These are phyloP conservation scores for Galaxea fascicularis DNA, from an alignment of 92 coral and sea anemone genomes.

Conservation along the genomic window DNA sequence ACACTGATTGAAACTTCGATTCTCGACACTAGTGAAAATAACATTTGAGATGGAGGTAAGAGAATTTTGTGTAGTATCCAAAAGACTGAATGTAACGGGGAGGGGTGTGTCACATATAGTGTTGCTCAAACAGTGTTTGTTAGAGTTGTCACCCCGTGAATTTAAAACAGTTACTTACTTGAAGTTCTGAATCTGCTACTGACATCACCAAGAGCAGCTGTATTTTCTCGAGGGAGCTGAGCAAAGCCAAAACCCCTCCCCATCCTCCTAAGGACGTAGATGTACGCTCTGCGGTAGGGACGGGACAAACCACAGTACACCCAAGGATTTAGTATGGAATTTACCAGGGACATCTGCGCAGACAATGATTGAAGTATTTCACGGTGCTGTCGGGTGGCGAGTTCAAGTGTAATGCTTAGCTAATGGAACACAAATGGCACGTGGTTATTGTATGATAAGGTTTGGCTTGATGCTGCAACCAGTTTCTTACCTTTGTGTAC, in stretches of 20 bases:
- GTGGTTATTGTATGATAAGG: background rate
- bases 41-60: too few species aligned
- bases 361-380: conserved; percentile 65
- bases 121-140: too few species aligned
- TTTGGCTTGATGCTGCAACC: too few species aligned
- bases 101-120: too few species aligned
- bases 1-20: too few species aligned
- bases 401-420: conserved; percentile 61
- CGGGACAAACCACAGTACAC: conserved; percentile 61
- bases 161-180: background rate
- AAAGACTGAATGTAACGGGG: too few species aligned
- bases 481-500: too few species aligned
- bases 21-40: too few species aligned
- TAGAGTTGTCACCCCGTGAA: background rate
- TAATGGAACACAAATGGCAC: background rate
- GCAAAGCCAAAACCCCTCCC: conserved; percentile 33
- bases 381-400: conserved; percentile 41
- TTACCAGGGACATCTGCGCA: conserved; percentile 67
- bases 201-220: background rate
- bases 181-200: conserved; percentile 20
- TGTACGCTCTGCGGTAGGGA: conserved; percentile 63
- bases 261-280: conserved; percentile 48
- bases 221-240: background rate
- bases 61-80: too few species aligned
- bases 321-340: conserved; percentile 57